Conservation (phyloP, 1,140 invertebrate genomes). For the Lordiphosa mommai region DNA sequence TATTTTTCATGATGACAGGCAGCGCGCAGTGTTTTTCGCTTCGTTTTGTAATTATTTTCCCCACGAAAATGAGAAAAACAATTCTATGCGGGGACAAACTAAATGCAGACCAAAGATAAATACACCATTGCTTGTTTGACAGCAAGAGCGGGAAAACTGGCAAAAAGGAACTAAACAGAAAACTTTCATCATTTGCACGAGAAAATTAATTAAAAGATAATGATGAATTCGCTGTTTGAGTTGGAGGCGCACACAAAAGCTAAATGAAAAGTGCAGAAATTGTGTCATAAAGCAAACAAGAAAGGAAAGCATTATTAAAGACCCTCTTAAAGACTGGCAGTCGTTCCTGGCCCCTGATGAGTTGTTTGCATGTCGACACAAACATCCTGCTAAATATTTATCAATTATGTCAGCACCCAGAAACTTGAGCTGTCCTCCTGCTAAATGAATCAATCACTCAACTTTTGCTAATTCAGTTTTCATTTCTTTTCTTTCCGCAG, state of each 20-base stretch:
- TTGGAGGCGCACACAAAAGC: conserved; percentile 13
- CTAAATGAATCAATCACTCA: conserved; percentile 26
- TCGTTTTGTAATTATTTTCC: conserved; percentile 52
- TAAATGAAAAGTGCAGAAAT: conserved; percentile 38
- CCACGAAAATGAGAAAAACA: too few relatives aligned
- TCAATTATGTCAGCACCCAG: conserved; percentile 48
- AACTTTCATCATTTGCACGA: conserved; percentile 44
- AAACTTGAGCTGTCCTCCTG: conserved; percentile 32
- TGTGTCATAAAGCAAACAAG: conserved; percentile 37
- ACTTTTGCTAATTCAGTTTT: conserved; percentile 7
- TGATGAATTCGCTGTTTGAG: conserved; percentile 51
- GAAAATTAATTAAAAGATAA: conserved; percentile 78
- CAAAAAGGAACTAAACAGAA: conserved; percentile 26
- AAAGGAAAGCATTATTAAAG: conserved; percentile 32
- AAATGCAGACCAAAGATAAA: conserved; percentile 54
- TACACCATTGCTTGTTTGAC: conserved; percentile 34
- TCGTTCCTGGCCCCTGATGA: conserved; percentile 45
- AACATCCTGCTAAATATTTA: conserved; percentile 52
- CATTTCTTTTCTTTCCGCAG: conserved; percentile 36
- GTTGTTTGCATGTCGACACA: conserved; percentile 65
- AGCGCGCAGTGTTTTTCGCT: conserved; percentile 8
- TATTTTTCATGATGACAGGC: conserved; percentile 37
- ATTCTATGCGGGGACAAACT: conserved; percentile 49
- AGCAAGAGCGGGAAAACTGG: conserved; percentile 10
- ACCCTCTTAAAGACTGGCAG: conserved; percentile 2